Evolutionary conservation across 2,888 invertebrate species (phyloP).

Genomic region (Pristionchus arcanus): DNA sequence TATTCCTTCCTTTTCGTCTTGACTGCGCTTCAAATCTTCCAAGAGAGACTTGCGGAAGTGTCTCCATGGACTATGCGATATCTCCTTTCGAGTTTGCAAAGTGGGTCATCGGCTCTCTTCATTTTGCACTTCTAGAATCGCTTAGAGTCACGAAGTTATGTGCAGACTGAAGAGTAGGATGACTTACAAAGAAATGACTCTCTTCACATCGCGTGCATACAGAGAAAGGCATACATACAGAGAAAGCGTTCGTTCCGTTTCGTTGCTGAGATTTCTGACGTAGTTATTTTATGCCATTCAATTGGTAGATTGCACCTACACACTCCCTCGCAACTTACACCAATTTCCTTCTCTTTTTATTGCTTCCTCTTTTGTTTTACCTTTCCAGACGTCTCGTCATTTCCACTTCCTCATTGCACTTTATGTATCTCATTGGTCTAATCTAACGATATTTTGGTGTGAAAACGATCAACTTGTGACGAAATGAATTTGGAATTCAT

Average conservation of each 20-base stretch:
- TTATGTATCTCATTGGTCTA: background rate
- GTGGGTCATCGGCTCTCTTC: no score
- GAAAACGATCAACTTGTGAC: background rate
- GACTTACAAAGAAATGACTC: no score
- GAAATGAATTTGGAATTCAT: background rate
- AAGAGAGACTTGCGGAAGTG: background rate
- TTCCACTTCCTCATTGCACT: background rate
- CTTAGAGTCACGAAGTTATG: no score
- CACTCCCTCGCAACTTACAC: background rate
- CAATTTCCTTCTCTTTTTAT: background rate
- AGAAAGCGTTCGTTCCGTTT: background rate
- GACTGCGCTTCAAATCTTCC: background rate
- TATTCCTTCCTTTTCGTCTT: background rate
- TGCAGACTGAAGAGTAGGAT: no score
- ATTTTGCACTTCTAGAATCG: no score
- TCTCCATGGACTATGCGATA: background rate
- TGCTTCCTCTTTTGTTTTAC: constrained; percentile 34
- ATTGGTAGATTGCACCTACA: background rate
- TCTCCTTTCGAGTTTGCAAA: background rate
- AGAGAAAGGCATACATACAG: background rate
- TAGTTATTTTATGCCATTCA: background rate
- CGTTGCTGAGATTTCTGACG: background rate
- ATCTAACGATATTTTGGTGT: background rate
- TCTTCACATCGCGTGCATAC: no score
- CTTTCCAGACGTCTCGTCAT: background rate